phyloP scores from a whole-genome alignment of 2,888 invertebrate genomes.

The Melipona beecheii region DNA sequence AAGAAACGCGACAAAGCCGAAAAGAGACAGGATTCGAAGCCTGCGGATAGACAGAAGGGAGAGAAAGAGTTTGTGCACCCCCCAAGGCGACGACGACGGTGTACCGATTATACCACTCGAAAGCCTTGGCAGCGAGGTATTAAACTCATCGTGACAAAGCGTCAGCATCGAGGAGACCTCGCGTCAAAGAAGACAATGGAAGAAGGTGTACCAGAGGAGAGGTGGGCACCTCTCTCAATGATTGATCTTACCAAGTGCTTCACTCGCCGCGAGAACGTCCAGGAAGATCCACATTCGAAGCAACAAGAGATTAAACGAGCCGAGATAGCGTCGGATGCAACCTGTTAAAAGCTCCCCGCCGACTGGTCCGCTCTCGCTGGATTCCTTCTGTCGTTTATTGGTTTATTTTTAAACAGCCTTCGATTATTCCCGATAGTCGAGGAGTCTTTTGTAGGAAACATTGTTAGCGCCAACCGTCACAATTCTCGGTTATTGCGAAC shows the following conservation, averaged over 20 bases:
- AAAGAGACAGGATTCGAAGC: not conserved
- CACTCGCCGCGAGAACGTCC: constrained; percentile 57
- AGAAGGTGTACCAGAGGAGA: constrained; percentile 45
- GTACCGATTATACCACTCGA: constrained; percentile 39
- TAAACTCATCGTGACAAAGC: constrained; percentile 65
- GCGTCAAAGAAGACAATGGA: constrained; percentile 73
- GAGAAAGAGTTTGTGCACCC: constrained; percentile 16
- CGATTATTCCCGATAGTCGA: too few relatives aligned
- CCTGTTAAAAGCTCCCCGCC: constrained; percentile 25
- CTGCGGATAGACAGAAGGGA: not conserved
- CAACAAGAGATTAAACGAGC: constrained; percentile 74
- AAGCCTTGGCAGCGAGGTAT: constrained; percentile 33
- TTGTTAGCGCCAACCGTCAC: too few relatives aligned
- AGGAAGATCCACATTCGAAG: constrained; percentile 69
- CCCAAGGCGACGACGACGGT: not conserved
- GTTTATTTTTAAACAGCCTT: too few relatives aligned
- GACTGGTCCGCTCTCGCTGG: not conserved
- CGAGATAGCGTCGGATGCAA: constrained; percentile 56
- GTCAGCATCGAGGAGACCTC: constrained; percentile 58
- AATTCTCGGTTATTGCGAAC: too few relatives aligned
- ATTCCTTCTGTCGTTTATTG: not conserved
- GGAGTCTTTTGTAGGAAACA: too few relatives aligned
- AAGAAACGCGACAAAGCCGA: not conserved
- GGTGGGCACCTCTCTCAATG: constrained; percentile 68
- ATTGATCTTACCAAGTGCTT: constrained; percentile 75